A percentile compares a stretch with the other conserved stretches of the same genome.
These are phyloP conservation scores for Cosmorhoe ocellata DNA, from an alignment of 2,888 invertebrate species.

Conservation along the genomic window DNA sequence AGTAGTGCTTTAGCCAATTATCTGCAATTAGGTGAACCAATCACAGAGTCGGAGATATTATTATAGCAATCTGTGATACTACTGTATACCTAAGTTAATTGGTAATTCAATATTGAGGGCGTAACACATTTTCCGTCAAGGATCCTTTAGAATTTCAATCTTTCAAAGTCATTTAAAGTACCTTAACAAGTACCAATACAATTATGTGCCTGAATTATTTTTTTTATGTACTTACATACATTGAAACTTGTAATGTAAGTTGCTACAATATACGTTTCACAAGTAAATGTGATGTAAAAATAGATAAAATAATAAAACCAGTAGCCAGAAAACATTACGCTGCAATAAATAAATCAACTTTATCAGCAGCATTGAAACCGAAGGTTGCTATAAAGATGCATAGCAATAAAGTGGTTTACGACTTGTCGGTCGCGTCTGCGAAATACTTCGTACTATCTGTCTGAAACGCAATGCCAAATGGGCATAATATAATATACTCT, in stretches of 20 bases:
- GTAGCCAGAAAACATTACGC: conserved; percentile 19
- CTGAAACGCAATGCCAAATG: conserved; percentile 37
- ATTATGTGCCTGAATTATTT: too few species aligned
- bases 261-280: too few species aligned
- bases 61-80: conserved; percentile 3
- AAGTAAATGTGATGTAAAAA: background rate
- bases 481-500: conserved; percentile 4
- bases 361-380: conserved; percentile 20
- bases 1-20: conserved; percentile 2
- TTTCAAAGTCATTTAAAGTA: too few species aligned
- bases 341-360: conserved; percentile 26
- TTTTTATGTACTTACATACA: too few species aligned
- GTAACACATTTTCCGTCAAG: background rate
- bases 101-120: too few species aligned
- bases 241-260: too few species aligned
- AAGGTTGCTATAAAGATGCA: conserved; percentile 24
- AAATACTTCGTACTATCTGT: conserved; percentile 30
- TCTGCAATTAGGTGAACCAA: conserved; percentile 10
- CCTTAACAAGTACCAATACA: too few species aligned
- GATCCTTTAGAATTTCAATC: background rate
- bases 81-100: background rate
- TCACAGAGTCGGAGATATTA: conserved; percentile 1
- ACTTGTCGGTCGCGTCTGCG: conserved; percentile 14
- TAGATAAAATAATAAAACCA: conserved; percentile 27
- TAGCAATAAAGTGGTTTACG: conserved; percentile 22